Evolutionary conservation across 2,113 vertebrate species (phyloP).

Genomic region (Naja naja): DNA sequence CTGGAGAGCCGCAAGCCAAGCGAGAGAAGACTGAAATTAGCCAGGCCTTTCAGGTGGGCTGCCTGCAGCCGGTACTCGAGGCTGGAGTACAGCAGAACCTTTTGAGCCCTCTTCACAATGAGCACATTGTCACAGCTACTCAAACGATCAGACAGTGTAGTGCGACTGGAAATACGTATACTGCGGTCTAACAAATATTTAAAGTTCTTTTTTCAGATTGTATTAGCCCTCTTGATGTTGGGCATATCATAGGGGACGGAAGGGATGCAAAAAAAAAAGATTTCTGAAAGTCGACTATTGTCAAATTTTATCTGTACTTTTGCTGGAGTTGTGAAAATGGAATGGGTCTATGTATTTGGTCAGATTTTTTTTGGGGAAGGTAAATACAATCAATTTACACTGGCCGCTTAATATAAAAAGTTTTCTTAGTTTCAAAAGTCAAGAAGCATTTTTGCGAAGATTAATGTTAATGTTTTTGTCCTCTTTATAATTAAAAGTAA

Average conservation of each 20-base stretch:
- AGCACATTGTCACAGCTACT: constrained; percentile 77
- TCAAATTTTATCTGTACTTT: constrained; percentile 75
- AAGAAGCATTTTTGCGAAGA: constrained; percentile 74
- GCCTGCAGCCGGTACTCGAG: constrained; percentile 75
- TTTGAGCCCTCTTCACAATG: constrained; percentile 78
- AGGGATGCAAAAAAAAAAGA: constrained; percentile 56
- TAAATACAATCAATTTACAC: constrained; percentile 67
- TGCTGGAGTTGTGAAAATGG: constrained; percentile 72
- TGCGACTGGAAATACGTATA: constrained; percentile 80
- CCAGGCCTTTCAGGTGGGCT: constrained; percentile 76
- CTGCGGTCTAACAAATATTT: constrained; percentile 72
- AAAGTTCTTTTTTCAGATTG: constrained; percentile 57
- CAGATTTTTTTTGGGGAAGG: constrained; percentile 48
- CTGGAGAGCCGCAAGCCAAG: constrained; percentile 79
- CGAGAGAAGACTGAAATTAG: constrained; percentile 79
- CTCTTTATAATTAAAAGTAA: constrained; percentile 71
- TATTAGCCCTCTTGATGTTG: constrained; percentile 63
- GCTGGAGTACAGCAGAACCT: constrained; percentile 73
- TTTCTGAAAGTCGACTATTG: constrained; percentile 72
- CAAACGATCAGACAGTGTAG: constrained; percentile 83
- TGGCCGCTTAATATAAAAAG: constrained; percentile 60
- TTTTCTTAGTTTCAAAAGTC: constrained; percentile 71
- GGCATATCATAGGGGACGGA: constrained; percentile 63
- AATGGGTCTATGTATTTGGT: constrained; percentile 75
- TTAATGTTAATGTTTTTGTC: constrained; percentile 73